Evolutionary conservation across 1,140 invertebrate genomes (phyloP), one percentile per base, ranked within the genome.

Genomic region (Neelides sp.): DNA sequence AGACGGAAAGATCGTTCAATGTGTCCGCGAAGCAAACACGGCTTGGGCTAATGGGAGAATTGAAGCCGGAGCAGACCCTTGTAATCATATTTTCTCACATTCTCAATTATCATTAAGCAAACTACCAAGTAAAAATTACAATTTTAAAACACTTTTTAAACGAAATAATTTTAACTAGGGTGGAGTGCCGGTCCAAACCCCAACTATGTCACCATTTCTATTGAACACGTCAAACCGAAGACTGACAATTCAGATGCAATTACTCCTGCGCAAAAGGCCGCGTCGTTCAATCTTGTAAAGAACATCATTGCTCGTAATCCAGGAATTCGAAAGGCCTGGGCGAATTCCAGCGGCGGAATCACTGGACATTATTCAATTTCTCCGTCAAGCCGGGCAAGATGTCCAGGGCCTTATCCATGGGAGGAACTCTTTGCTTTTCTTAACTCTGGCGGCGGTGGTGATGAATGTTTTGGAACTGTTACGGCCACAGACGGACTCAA

Each of bases 391-490:
- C 34, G 55, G 12, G 51, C 23, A 43, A 20, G 55, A 17, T 57
- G 55, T 27, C 55, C 55, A 20, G 55, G 55, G 5, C 55, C 55
- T 12, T 57, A 50, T 22, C 55, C 55, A 17, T 57, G 55, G 55
- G 50, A 44, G 2, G 47, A 54, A 4, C 13, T 57, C 2, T 57
- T 50, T 27, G n/a, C 17, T 3, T 19, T 32, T 22, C 24, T 57
- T 1, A 45, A 28, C 34, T 47, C 42, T 13, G 27, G 27, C 17
- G 19, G 30, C 8, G 28, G 36, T 2, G 15, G 44, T 13, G 36
- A 20, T 4, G 17, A 20, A n/a, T 58, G 56, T 32, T 15, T 46
- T 32, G 56, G 51, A 34, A 51, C 42, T 1, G 49, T 55, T 7
- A 54, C 56, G 0, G 48, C 48, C 4, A 43, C 41, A 24, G 44